Evolutionary conservation across 2,888 invertebrate genomes (phyloP), one percentile per base, ranked within the genome.

Genomic region (Campaea margaritaria): DNA sequence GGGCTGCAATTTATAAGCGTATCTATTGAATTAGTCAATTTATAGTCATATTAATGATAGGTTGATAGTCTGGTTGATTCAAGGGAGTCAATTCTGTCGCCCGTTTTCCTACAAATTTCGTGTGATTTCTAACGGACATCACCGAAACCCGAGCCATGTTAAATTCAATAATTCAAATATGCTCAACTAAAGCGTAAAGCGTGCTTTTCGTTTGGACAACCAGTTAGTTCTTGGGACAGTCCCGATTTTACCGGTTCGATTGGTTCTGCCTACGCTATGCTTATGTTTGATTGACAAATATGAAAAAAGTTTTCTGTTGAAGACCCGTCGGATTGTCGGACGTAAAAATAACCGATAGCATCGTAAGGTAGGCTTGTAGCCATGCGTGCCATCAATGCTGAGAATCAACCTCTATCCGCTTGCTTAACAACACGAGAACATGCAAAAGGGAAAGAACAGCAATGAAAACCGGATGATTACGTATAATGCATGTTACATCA

Each of bases 401-500:
- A 48, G 39, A 50, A 43, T 38, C 31, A 54, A 43, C 43, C 31
- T 50, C 16, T 21, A 41, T 45, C 43, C 44, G 41, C 34, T 57
- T 31, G 44, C 44, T 36, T 58, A 58, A 59, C 31, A 43, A 39
- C 31, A 41, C 21, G 21, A 21, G 41, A 44, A 59, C 53, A 54
- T 45, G 49, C 58, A 27, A 59, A 58, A 48, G 11, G 39, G 10
- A 13, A 45, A 46, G 47, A 41, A 46, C 55, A 43, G 9, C 45
- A 58, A 63, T 54, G 58, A 60, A 60, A 43, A 8, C 36, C 47
- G 48, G 27, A 57, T 58, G 58, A 60, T 67, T 62, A 64, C 56
- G 62, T 59, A 41, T 57, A 54, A 59, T 59, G 55, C 63, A 49
- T 55, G 57, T 70, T 67, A 69, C 68, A 67, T 69, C 39, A 73